Base-by-base conservation (phyloP, 2,797 vertebrate species). In the Muraenolepis orangiensis region DNA sequence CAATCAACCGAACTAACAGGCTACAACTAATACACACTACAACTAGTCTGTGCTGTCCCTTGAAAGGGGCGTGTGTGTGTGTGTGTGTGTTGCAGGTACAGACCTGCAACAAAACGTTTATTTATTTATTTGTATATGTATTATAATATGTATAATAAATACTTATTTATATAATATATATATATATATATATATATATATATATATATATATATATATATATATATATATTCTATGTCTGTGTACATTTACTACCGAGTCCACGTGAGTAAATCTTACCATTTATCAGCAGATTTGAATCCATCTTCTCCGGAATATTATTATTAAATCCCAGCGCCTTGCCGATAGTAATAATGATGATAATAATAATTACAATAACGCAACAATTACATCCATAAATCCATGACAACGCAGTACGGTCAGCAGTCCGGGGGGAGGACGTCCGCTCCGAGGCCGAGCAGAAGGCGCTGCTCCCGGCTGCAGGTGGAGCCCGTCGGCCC, bases 201-300 rank as follows among this genome's bases (percentile, higher is more conserved):
- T n/a, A n/a, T n/a, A n/a, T n/a, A n/a, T n/a, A n/a, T n/a, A n/a
- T n/a, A n/a, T n/a, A n/a, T n/a, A n/a, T n/a, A n/a, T n/a, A n/a
- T n/a, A n/a, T n/a, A n/a, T n/a, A n/a, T n/a, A n/a, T n/a, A n/a
- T n/a, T n/a, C n/a, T n/a, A n/a, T n/a, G n/a, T n/a, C n/a, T n/a
- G n/a, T n/a, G n/a, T n/a, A n/a, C n/a, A n/a, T n/a, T n/a, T n/a
- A n/a, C n/a, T n/a, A n/a, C n/a, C n/a, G n/a, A n/a, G 6, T 64
- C 23, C 8, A 26, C 57, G 12, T 31, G 36, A 36, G 29, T 28
- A 18, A 67, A 8, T 67, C 93, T 93, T 71, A 94, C 93, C 93
- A 86, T 93, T 94, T 29, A 94, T 90, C 72, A 94, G 86, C 77
- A 90, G 88, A 85, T 89, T 93, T 57, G 92, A 83, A 29, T 94